Evolutionary conservation across 2,888 invertebrate species (phyloP), one percentile per base, ranked within the genome.

Genomic region (Catocala fraxini): DNA sequence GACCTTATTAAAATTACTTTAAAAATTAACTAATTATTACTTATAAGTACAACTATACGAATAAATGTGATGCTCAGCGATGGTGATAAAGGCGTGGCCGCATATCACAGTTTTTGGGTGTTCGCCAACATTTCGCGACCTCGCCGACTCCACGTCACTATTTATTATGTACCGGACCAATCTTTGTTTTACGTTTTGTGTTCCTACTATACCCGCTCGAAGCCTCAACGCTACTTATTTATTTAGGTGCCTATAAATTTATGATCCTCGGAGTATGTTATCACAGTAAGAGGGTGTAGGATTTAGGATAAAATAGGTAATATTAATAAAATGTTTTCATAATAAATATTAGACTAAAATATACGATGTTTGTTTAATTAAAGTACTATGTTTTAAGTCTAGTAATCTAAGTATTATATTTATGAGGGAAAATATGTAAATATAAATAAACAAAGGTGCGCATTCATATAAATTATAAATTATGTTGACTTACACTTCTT

Each of bases 101-200:
- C 75, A 73, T 71, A 74, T 80, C 73, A 79, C 66, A 65, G 51
- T 63, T 66, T 71, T 82, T 77, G 77, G 81, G 73, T 51, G 35
- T 11, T 43, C 51, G 80, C 81, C 80, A 81, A 70, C 47, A 49
- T 54, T 53, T 65, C 63, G 59, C 66, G 56, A 73, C 71, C 73
- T 61, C 51, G 57, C 56, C 61, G 75, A 68, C 75, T 70, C 46
- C 61, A 45, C 57, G 68, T 75, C 73, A 65, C 68, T 65, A 73
- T 76, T 71, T 78, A 76, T 77, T 73, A 78, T 75, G 78, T 73
- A 76, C 68, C 51, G 71, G 58, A 56, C 62, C 73, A 73, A 73
- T 77, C 71, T 75, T 74, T 74, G 74, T 73, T 75, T 77, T 76
- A 77, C 73, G 65, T 73, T 68, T 68, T 70, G 65, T 65, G 64